Conservation (phyloP, 2,113 vertebrate genomes). For the Xiphophorus couchianus region DNA sequence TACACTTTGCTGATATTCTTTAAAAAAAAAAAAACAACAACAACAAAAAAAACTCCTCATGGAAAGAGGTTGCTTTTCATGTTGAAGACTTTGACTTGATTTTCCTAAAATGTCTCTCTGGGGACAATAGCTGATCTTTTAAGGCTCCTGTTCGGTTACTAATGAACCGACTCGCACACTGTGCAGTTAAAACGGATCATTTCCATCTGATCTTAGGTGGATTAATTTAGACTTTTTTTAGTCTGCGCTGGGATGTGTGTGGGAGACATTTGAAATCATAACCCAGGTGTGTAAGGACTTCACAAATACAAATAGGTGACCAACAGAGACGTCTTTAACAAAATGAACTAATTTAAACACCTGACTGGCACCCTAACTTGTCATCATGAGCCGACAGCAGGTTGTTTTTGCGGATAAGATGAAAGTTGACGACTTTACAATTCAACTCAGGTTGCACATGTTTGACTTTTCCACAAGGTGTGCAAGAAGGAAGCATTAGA, state of each 20-base stretch:
- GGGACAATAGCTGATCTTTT: conserved; percentile 26
- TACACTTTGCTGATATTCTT: not conserved
- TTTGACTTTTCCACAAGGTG: too few relatives aligned
- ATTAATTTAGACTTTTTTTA: not conserved
- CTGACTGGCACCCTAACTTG: too few relatives aligned
- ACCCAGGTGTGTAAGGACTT: not conserved
- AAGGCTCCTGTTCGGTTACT: conserved; percentile 36
- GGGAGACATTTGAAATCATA: not conserved
- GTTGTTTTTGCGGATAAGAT: too few relatives aligned
- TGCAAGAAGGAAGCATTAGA: too few relatives aligned
- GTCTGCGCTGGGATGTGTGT: not conserved
- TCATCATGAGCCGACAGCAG: too few relatives aligned
- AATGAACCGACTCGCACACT: conserved; percentile 33
- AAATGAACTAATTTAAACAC: too few relatives aligned
- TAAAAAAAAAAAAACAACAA: too few relatives aligned
- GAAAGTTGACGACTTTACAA: too few relatives aligned
- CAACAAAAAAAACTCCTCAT: not conserved
- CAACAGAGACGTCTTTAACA: too few relatives aligned
- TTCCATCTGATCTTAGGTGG: not conserved
- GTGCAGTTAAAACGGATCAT: conserved; percentile 5
- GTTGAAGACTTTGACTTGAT: not conserved
- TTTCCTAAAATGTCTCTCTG: conserved; percentile 9
- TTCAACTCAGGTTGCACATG: too few relatives aligned
- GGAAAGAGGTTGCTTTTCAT: not conserved
- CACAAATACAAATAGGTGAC: not conserved